A percentile compares a stretch with the other conserved stretches of the same genome.
Conservation (phyloP, 2,797 vertebrate species). For the Pseudopleuronectes americanus region DNA sequence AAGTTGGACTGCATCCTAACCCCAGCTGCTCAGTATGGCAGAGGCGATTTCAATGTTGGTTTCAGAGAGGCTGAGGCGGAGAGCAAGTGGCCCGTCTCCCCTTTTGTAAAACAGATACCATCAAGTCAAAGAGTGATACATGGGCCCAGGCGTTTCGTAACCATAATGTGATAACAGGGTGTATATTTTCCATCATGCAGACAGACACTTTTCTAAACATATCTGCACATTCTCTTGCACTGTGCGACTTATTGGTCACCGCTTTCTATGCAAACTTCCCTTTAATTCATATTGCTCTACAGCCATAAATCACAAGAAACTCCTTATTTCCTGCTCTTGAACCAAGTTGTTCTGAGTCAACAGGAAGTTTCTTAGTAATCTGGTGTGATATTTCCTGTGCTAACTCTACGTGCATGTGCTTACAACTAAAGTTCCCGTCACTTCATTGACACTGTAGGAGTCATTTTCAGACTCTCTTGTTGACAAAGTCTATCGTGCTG, state of each 20-base stretch:
- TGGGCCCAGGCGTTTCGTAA: conserved; percentile 14
- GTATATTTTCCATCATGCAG: conserved; percentile 34
- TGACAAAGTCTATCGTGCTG: conserved; percentile 62
- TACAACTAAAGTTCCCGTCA: conserved; percentile 12
- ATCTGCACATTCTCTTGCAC: conserved; percentile 47
- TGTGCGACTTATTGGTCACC: conserved; percentile 52
- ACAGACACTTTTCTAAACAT: conserved; percentile 48
- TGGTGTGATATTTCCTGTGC: too few species aligned
- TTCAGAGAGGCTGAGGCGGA: conserved; percentile 47
- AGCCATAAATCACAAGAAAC: conserved; percentile 50
- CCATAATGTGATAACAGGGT: conserved; percentile 35
- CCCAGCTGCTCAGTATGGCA: conserved; percentile 72
- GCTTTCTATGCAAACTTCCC: conserved; percentile 63
- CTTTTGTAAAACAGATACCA: conserved; percentile 49
- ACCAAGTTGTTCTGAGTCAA: conserved; percentile 33
- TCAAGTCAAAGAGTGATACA: conserved; percentile 48
- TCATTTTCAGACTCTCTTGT: conserved; percentile 48
- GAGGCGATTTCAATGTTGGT: conserved; percentile 69
- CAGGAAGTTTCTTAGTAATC: conserved; percentile 15
- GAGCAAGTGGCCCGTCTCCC: conserved; percentile 30
- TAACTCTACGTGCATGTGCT: neutral
- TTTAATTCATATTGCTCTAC: conserved; percentile 38
- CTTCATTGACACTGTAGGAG: conserved; percentile 25
- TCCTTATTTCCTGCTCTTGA: conserved; percentile 55
- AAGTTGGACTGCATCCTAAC: conserved; percentile 78